phyloP scores from a whole-genome alignment of 1,140 invertebrate species.

The Ostrea edulis region DNA sequence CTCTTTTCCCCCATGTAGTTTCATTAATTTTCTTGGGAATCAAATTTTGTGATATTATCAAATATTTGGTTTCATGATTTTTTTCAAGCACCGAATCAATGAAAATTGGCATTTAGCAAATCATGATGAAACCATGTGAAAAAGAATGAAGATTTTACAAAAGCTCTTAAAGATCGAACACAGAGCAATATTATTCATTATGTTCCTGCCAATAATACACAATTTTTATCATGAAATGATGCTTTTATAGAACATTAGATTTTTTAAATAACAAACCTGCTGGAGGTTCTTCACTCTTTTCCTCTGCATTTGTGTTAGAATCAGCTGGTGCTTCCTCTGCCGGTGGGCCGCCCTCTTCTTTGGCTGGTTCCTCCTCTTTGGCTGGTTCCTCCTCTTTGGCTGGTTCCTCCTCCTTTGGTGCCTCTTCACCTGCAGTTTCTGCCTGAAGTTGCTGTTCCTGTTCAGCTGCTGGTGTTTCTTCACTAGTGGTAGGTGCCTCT shows the following conservation, averaged over 20 bases:
- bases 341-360: conserved; percentile 48
- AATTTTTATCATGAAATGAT: not conserved
- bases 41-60: too few relatives aligned
- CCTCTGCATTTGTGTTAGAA: conserved; percentile 45
- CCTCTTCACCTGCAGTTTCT: conserved; percentile 43
- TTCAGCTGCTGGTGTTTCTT: not conserved
- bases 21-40: too few relatives aligned
- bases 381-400: conserved; percentile 23
- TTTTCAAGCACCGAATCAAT: too few relatives aligned
- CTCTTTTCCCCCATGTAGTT: too few relatives aligned
- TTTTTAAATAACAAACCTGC: conserved; percentile 13
- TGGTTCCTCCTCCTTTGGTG: conserved; percentile 19
- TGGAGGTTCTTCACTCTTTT: conserved; percentile 41
- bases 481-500: not conserved
- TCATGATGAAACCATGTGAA: too few relatives aligned
- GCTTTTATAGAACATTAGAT: not conserved
- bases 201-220: too few relatives aligned
- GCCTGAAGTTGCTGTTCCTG: not conserved
- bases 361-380: conserved; percentile 48
- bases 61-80: too few relatives aligned
- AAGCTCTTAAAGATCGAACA: too few relatives aligned
- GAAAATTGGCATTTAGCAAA: too few relatives aligned
- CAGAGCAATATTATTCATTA: too few relatives aligned
- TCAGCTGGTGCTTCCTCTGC: conserved; percentile 54
- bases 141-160: too few relatives aligned